Percentiles rank a stretch among this genome's conserved stretches.
Evolutionary conservation across 1,140 invertebrate species (phyloP).

Genomic region (Pomacea maculata): DNA sequence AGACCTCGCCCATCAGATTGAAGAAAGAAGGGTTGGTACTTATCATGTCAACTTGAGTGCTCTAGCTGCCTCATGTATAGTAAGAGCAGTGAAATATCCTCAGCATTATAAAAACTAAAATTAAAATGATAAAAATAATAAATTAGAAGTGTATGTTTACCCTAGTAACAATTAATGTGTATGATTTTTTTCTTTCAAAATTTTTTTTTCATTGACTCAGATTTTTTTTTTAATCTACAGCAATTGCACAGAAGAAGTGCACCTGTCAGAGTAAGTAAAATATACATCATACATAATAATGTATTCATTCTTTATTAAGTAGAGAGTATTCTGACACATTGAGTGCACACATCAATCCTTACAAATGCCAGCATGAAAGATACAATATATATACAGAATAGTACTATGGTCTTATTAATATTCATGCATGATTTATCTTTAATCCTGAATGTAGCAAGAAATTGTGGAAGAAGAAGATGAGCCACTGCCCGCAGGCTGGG

Average conservation of each 20-base stretch:
- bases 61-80: background rate
- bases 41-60: too few relatives aligned
- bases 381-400: too few relatives aligned
- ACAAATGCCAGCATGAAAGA: too few relatives aligned
- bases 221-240: background rate
- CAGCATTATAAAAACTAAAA: background rate
- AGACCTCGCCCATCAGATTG: constrained; percentile 20
- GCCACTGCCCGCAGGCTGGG: constrained; percentile 90
- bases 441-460: constrained; percentile 10
- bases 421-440: too few relatives aligned
- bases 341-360: too few relatives aligned
- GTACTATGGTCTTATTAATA: too few relatives aligned
- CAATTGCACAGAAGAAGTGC: constrained; percentile 24
- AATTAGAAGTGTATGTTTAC: background rate
- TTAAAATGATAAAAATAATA: background rate
- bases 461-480: constrained; percentile 49
- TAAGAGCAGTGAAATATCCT: background rate
- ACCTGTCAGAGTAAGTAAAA: constrained; percentile 23
- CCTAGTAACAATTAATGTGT: background rate
- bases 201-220: background rate
- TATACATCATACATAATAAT: too few relatives aligned
- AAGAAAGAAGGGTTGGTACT: constrained; percentile 30
- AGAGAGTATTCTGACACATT: too few relatives aligned
- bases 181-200: background rate
- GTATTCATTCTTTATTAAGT: too few relatives aligned